A percentile compares a stretch with the other conserved stretches of the same genome.
phyloP scores from a whole-genome alignment of 2,113 vertebrate genomes.

The Polypterus bichir region DNA sequence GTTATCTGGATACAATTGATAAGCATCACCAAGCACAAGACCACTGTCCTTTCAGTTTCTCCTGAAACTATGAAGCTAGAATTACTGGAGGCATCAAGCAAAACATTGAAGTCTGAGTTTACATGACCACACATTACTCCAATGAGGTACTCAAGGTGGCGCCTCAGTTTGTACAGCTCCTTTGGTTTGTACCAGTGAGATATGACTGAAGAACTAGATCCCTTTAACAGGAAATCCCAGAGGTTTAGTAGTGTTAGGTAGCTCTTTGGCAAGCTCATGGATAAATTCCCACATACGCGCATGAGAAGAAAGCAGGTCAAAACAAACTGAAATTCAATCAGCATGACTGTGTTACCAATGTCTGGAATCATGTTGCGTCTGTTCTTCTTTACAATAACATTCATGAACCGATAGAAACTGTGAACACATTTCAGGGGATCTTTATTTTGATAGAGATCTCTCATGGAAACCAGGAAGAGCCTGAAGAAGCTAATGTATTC shows the following conservation, averaged over 20 bases:
- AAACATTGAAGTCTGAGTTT: conserved; percentile 39
- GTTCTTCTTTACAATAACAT: conserved; percentile 47
- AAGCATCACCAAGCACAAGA: conserved; percentile 55
- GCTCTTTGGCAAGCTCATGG: conserved; percentile 53
- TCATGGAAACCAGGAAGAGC: conserved; percentile 47
- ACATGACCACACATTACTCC: conserved; percentile 43
- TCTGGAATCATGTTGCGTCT: conserved; percentile 41
- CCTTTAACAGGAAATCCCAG: conserved; percentile 55
- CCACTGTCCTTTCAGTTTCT: conserved; percentile 51
- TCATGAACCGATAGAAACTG: conserved; percentile 60
- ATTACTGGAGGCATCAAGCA: conserved; percentile 48
- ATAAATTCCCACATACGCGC: conserved; percentile 35
- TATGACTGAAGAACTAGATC: conserved; percentile 37
- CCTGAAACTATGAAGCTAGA: conserved; percentile 36
- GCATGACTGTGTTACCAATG: conserved; percentile 46
- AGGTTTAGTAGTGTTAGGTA: conserved; percentile 53
- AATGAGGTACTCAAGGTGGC: conserved; percentile 46
- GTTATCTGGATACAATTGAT: conserved; percentile 43
- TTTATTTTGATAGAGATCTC: conserved; percentile 42
- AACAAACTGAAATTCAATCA: conserved; percentile 56
- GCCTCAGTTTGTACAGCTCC: conserved; percentile 34
- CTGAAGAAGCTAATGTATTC: conserved; percentile 51
- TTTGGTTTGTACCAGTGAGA: conserved; percentile 54
- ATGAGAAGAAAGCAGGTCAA: conserved; percentile 46
- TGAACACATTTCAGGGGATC: conserved; percentile 43